phyloP scores from a whole-genome alignment of 2,113 vertebrate species.

The Syrrhaptes paradoxus region DNA sequence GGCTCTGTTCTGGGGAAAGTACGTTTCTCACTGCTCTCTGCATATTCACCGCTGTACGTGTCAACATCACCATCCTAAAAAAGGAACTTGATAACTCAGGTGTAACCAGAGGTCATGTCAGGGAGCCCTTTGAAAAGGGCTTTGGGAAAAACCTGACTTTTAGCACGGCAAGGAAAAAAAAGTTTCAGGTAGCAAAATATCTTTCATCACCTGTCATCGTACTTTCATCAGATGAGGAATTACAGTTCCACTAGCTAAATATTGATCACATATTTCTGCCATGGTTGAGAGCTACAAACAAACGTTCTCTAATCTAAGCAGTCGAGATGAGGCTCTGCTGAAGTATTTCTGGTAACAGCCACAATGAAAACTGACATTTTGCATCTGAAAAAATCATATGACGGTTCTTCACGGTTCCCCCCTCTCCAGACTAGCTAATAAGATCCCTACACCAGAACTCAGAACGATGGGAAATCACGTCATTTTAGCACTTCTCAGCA shows the following conservation, averaged over 20 bases:
- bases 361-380: not conserved
- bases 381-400: not conserved
- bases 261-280: not conserved
- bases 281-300: not conserved
- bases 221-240: not conserved
- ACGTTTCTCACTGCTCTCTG: not conserved
- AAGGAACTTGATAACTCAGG: not conserved
- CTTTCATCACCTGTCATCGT: not conserved
- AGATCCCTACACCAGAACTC: not conserved
- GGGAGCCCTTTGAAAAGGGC: not conserved
- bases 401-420: not conserved
- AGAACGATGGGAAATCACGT: not conserved
- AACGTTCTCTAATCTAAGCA: not conserved
- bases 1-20: not conserved
- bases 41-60: rapidly evolving
- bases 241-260: not conserved
- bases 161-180: not conserved
- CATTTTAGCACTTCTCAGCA: not conserved
- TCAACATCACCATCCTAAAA: not conserved
- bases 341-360: not conserved
- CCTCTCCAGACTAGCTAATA: not conserved
- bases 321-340: not conserved
- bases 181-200: not conserved
- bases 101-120: not conserved
- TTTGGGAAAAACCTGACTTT: not conserved